Percentiles rank a stretch among this genome's conserved stretches.
These are phyloP conservation scores for Xanthostigma xanthostigma DNA, from an alignment of 2,888 invertebrate species.

Conservation along the genomic window DNA sequence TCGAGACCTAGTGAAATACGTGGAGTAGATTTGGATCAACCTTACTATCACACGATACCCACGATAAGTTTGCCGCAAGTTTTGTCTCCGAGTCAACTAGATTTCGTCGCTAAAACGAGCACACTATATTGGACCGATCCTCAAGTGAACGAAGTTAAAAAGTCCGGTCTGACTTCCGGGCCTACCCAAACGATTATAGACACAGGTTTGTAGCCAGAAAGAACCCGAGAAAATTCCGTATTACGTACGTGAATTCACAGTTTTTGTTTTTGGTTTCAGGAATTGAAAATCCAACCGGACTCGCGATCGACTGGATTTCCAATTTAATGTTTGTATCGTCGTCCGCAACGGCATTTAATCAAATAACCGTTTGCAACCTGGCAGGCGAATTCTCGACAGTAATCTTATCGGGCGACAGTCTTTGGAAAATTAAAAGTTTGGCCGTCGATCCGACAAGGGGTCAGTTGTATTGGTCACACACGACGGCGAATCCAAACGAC, in stretches of 20 bases:
- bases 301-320: conserved; percentile 74
- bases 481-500: conserved; percentile 15
- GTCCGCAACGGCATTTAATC: conserved; percentile 30
- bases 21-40: conserved; percentile 64
- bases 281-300: conserved; percentile 44
- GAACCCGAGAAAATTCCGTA: not conserved
- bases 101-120: conserved; percentile 47
- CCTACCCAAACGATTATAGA: conserved; percentile 59
- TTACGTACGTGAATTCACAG: too few relatives aligned
- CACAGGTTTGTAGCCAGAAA: conserved; percentile 34
- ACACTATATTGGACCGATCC: conserved; percentile 67
- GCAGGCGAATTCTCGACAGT: conserved; percentile 52
- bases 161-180: conserved; percentile 49
- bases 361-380: conserved; percentile 54
- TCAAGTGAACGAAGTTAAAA: conserved; percentile 58
- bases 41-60: conserved; percentile 65
- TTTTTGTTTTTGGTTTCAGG: conserved; percentile 17
- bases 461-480: conserved; percentile 32
- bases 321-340: conserved; percentile 59
- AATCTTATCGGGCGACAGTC: conserved; percentile 25
- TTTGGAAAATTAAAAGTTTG: conserved; percentile 42
- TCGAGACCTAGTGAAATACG: conserved; percentile 63
- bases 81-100: conserved; percentile 52
- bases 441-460: conserved; percentile 53
- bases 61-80: conserved; percentile 61